Conservation (phyloP, 2,797 vertebrate species). For the Pseudochromis fuscus region DNA sequence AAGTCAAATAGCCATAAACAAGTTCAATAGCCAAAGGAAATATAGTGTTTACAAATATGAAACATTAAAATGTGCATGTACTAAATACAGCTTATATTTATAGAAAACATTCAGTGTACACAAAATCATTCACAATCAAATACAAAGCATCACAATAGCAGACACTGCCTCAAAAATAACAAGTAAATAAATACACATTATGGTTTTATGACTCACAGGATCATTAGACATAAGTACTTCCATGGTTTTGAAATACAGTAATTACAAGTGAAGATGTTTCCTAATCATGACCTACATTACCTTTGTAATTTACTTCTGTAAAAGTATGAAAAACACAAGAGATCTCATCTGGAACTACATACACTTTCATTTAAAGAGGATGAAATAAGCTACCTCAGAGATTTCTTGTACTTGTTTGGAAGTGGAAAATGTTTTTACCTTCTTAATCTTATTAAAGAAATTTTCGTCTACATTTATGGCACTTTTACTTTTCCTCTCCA, state of each 20-base stretch:
- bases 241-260: constrained; percentile 8
- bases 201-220: not conserved
- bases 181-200: not conserved
- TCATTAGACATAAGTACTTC: constrained; percentile 4
- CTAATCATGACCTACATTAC: not conserved
- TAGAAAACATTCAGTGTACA: no score
- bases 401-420: no score
- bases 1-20: no score
- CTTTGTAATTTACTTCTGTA: not conserved
- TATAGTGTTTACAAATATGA: no score
- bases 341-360: not conserved
- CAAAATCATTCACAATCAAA: no score
- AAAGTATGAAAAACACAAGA: not conserved
- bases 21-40: no score
- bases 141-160: not conserved
- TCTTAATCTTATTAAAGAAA: no score
- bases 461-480: no score
- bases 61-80: no score
- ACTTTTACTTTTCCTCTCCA: no score
- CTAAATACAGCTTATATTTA: no score
- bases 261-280: constrained; percentile 1
- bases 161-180: not conserved
- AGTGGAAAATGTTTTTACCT: no score
- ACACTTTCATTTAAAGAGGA: not conserved
- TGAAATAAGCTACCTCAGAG: not conserved